These are phyloP conservation scores for Eilema sororculum DNA, from an alignment of 2,888 invertebrate genomes.

Conservation along the genomic window DNA sequence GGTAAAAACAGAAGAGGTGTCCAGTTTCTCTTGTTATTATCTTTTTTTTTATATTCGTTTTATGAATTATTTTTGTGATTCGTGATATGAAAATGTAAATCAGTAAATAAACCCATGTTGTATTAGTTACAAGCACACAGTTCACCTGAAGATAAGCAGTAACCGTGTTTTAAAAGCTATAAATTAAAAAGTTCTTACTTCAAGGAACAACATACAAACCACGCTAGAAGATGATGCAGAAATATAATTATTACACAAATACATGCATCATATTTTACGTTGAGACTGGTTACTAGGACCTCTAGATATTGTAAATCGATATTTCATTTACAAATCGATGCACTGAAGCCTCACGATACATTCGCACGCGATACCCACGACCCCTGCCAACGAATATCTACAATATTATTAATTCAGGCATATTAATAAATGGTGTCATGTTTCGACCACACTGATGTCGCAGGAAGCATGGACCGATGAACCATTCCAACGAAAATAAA, in stretches of 20 bases:
- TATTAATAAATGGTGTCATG: conserved; percentile 82
- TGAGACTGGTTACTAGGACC: conserved; percentile 45
- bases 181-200: neutral
- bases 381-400: conserved; percentile 80
- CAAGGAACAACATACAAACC: conserved; percentile 21
- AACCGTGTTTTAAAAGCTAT: neutral
- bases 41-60: neutral
- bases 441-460: conserved; percentile 85
- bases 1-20: conserved; percentile 12
- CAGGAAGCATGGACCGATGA: conserved; percentile 85
- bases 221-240: neutral
- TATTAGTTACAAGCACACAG: neutral
- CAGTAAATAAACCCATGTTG: neutral
- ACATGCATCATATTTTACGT: conserved; percentile 33
- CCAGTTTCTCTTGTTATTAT: neutral
- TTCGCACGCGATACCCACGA: conserved; percentile 80
- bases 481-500: conserved; percentile 80
- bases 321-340: conserved; percentile 75
- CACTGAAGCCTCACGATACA: conserved; percentile 81
- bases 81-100: too few relatives aligned
- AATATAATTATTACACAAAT: conserved; percentile 20
- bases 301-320: conserved; percentile 74
- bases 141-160: neutral
- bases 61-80: too few relatives aligned
- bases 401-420: conserved; percentile 85